Evolutionary conservation across 2,888 invertebrate species (phyloP).

Genomic region (Hemaris fuciformis): DNA sequence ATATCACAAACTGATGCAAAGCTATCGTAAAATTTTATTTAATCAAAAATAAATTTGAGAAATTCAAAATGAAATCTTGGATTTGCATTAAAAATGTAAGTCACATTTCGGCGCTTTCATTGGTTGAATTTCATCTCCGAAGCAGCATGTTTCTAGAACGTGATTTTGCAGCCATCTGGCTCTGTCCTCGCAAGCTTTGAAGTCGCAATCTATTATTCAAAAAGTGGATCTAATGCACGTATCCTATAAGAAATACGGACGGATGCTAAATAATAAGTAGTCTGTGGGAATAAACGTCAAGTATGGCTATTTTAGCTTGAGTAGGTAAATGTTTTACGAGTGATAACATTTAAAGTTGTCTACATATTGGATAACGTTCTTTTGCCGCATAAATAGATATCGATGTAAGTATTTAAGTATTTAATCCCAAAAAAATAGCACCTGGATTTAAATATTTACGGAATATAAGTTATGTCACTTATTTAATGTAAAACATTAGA

Average conservation of each 20-base stretch:
- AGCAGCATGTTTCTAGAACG: background rate
- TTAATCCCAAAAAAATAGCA: no score
- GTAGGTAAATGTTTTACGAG: background rate
- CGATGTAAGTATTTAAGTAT: no score
- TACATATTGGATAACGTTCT: background rate
- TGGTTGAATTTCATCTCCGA: background rate
- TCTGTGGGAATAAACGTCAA: background rate
- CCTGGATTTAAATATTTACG: background rate
- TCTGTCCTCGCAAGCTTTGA: background rate
- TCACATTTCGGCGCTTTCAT: slow-evolving; percentile 2
- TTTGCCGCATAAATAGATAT: background rate
- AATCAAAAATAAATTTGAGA: background rate
- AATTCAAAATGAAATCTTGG: background rate
- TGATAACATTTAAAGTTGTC: background rate
- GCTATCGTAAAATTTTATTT: background rate
- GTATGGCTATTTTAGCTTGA: background rate
- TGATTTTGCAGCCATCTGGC: background rate
- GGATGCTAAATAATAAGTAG: background rate
- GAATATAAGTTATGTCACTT: background rate
- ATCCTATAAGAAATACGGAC: background rate
- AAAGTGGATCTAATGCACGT: slow-evolving; percentile 1
- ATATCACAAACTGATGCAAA: no score
- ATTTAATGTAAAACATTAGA: background rate
- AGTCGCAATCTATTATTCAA: background rate
- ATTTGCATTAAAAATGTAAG: background rate